Evolutionary conservation across 2,113 vertebrate genomes (phyloP), one percentile per base, ranked within the genome.

Genomic region (Prochilodus magdalenae): DNA sequence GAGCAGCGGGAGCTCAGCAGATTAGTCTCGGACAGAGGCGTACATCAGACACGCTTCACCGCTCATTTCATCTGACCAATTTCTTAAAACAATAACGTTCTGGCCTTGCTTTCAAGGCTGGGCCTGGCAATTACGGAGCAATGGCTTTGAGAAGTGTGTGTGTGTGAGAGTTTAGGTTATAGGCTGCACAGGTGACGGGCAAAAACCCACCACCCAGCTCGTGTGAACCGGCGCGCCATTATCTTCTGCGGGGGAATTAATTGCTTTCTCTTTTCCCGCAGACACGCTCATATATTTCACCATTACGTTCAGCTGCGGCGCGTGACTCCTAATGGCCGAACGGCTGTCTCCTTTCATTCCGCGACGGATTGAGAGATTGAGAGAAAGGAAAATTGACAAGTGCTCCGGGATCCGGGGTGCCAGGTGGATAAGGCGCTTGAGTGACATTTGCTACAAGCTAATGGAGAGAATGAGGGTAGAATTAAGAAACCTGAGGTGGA

Each of bases 41-140:
- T 24, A n/a, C 16, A 85, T 89, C 86, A 86, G 85, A 80, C 75
- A 89, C 53, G 87, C 86, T 85, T 74, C 88, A 22, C 60, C 69
- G 83, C 83, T 81, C 75, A 26, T 82, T 78, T 88, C 80, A 90
- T 87, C 81, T 62, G 69, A 74, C 86, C 79, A 86, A 88, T 90
- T 89, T 91, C 90, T 92, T 92, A 88, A 91, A 92, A 93, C 85
- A 90, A 89, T 87, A 90, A 90, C 86, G 85, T 72, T 72, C 57
- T 16, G 76, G 87, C 82, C 78, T 83, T 66, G 81, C 76, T 71
- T 77, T 84, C 82, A 89, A 86, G 86, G 88, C 81, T 91, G 85
- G 81, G 78, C 79, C 80, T 77, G 86, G 30, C 86, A 85, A 88
- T 89, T 89, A 92, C 29, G 40, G 60, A 74, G 26, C 78, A 53